Percentiles rank a stretch among this genome's conserved stretches.
phyloP scores from a whole-genome alignment of 2,888 invertebrate species.

The Helobdella robusta region DNA sequence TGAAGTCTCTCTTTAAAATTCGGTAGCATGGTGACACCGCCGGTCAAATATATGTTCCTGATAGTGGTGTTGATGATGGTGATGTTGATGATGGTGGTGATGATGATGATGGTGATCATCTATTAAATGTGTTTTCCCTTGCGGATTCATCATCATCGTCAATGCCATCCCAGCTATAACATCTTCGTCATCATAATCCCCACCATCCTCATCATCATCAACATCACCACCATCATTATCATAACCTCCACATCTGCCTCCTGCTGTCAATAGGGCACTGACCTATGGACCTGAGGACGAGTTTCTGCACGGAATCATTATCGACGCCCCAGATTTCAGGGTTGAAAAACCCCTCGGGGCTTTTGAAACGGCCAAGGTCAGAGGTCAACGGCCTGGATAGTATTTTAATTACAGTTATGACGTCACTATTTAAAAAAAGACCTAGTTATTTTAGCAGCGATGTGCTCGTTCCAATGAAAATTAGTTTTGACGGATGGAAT shows the following conservation, averaged over 20 bases:
- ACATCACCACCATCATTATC: too few species aligned
- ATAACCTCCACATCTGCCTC: slow-evolving; percentile 52
- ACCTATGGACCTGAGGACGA: slow-evolving; percentile 55
- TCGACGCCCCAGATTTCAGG: slow-evolving; percentile 55
- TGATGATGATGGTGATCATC: not conserved
- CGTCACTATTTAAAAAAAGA: too few species aligned
- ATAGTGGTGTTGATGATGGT: not conserved
- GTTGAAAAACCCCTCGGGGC: slow-evolving; percentile 54
- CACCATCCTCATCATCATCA: too few species aligned
- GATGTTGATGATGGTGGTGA: not conserved
- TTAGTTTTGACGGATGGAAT: too few species aligned
- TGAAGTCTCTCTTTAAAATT: slow-evolving; percentile 56
- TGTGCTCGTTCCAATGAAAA: too few species aligned
- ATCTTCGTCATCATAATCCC: too few species aligned
- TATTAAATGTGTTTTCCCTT: not conserved
- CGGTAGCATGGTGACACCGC: slow-evolving; percentile 55
- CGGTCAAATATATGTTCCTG: slow-evolving; percentile 55
- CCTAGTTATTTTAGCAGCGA: too few species aligned
- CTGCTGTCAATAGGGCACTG: slow-evolving; percentile 56
- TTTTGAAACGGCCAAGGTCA: slow-evolving; percentile 50
- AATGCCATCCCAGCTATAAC: too few species aligned
- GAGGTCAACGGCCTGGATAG: slow-evolving; percentile 45
- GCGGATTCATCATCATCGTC: too few species aligned
- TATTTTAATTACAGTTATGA: too few species aligned
- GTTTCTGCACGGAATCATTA: slow-evolving; percentile 54